Conservation (phyloP, 2,888 invertebrate species). For the Leptopilina myrica region DNA sequence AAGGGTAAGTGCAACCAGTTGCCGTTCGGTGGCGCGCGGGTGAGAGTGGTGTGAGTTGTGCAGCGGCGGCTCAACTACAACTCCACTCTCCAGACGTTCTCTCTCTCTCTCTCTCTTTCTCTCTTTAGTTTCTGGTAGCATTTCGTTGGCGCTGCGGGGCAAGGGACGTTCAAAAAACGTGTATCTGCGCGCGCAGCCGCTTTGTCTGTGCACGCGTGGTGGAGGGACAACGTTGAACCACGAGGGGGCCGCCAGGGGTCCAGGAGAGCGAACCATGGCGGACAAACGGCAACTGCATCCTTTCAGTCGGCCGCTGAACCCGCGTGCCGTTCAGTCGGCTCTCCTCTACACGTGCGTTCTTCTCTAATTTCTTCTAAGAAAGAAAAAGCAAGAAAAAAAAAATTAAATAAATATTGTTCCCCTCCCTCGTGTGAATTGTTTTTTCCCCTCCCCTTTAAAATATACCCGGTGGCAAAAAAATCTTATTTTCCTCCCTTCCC, state of each 20-base stretch:
- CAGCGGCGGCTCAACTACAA: neutral
- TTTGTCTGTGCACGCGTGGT: conserved; percentile 69
- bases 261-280: conserved; percentile 72
- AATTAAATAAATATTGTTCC: neutral
- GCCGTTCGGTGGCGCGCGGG: conserved; percentile 45
- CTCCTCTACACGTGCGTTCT: conserved; percentile 59
- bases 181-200: conserved; percentile 74
- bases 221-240: conserved; percentile 61
- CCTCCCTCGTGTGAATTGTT: neutral
- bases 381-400: neutral
- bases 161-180: conserved; percentile 67
- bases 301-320: conserved; percentile 77
- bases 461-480: too few relatives aligned
- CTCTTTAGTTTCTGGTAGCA: conserved; percentile 44
- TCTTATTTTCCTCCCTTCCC: too few relatives aligned
- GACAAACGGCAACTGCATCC: conserved; percentile 74
- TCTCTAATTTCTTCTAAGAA: neutral
- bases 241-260: conserved; percentile 69
- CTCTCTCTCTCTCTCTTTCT: conserved; percentile 1
- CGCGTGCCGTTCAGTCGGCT: conserved; percentile 70
- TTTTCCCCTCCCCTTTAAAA: too few relatives aligned
- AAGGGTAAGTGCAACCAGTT: conserved; percentile 40
- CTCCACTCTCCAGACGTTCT: conserved; percentile 3
- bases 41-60: conserved; percentile 53
- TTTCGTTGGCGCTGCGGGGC: conserved; percentile 57